Evolutionary conservation across 1,140 invertebrate genomes (phyloP), one percentile per base, ranked within the genome.

Genomic region (Mercenaria mercenaria): DNA sequence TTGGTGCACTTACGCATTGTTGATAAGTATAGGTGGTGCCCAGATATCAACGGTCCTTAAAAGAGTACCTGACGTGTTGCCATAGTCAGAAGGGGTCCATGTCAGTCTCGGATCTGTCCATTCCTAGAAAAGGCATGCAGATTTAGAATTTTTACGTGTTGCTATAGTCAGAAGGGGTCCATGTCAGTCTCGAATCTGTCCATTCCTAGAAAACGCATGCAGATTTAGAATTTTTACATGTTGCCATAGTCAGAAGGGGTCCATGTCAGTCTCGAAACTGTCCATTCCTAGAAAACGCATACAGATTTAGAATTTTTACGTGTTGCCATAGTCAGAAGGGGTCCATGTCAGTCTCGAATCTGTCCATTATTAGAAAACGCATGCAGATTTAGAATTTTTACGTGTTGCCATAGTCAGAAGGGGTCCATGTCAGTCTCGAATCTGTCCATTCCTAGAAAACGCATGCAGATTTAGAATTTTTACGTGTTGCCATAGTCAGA

Each of bases 1-100:
- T n/a, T n/a, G n/a, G n/a, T n/a, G n/a, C n/a, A 29, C 69, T 39
- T 74, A 74, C 69, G 37, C 32, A 47, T 74, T 74, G 29, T 41
- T 74, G 1, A 74, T 39, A 23, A 74, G 32, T 3, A 74, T 13
- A 39, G 41, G 8, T 23, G 69, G 69, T 23, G 69, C 18, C 69
- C 69, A 74, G 20, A 74, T 32, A 29, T 74, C 26, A 39, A 13
- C 23, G 18, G 13, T 32, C 6, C 8, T 32, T 39, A 74, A 20
- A 11, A 23, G 8, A 18, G 41, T 47, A 1, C n/a, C 32, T 0
- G 2, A 10, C 15, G n/a, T 39, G 1, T 41, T 26, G 20, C 37
- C 69, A 26, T 39, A 74, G 41, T 32, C 26, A 8, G 37, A 1
- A 39, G 69, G 37, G 37, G 1, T 41, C 69, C 69, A 74, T 4